A percentile compares a stretch with the other conserved stretches of the same genome.
Evolutionary conservation across 2,888 invertebrate species (phyloP).

Genomic region (Dynastes tityus): DNA sequence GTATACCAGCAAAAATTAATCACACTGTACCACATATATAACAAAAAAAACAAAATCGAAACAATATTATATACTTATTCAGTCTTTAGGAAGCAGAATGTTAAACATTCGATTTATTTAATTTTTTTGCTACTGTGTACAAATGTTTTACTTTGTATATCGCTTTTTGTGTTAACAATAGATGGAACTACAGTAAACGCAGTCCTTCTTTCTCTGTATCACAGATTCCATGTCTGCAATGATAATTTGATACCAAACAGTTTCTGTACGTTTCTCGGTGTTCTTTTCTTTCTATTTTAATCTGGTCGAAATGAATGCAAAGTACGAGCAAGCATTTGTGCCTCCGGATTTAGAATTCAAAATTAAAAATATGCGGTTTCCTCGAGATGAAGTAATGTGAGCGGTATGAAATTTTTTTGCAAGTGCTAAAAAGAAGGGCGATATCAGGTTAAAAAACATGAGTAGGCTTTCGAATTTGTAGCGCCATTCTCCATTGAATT

Average conservation of each 20-base stretch:
- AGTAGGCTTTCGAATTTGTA: too few relatives aligned
- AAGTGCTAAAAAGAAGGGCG: too few relatives aligned
- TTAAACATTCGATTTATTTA: slow-evolving; percentile 35
- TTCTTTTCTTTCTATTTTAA: background rate
- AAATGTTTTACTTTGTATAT: background rate
- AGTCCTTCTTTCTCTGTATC: slow-evolving; percentile 72
- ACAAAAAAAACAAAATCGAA: background rate
- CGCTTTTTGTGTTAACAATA: slow-evolving; percentile 42
- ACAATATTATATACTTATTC: background rate
- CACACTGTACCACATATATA: background rate
- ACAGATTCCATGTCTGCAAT: slow-evolving; percentile 70
- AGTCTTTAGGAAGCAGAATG: slow-evolving; percentile 37
- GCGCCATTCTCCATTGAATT: too few relatives aligned
- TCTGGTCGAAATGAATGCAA: slow-evolving; percentile 8
- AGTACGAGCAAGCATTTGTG: slow-evolving; percentile 13
- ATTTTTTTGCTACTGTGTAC: slow-evolving; percentile 23
- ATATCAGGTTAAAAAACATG: too few relatives aligned
- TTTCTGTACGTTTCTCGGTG: background rate
- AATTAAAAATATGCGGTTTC: background rate
- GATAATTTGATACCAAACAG: slow-evolving; percentile 41
- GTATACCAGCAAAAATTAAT: background rate
- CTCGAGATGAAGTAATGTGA: background rate
- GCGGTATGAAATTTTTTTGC: background rate
- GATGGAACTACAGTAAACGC: slow-evolving; percentile 64
- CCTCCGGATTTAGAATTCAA: background rate